Conservation (phyloP, 2,888 invertebrate species). For the Yponomeuta sedellus region DNA sequence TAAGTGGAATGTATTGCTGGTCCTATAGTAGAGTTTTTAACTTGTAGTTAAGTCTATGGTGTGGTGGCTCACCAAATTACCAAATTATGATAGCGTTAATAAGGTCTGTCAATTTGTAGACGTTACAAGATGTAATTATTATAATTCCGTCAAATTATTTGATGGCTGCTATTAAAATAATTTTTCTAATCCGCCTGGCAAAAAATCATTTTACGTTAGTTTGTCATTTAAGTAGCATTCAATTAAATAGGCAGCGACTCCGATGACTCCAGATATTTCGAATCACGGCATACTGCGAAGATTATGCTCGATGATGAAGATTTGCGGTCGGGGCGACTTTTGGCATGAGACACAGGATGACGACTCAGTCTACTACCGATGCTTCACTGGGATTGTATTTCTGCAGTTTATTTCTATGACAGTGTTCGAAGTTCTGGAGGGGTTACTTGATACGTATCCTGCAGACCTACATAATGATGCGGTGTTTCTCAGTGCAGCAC, state of each 20-base stretch:
- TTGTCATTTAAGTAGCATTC: not conserved
- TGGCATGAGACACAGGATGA: conserved; percentile 15
- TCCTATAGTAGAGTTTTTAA: too few species aligned
- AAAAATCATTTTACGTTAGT: not conserved
- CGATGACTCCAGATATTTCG: not conserved
- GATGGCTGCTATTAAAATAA: not conserved
- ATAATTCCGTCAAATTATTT: not conserved
- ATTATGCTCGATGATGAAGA: conserved; percentile 11
- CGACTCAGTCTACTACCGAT: not conserved
- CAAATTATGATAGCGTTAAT: too few species aligned
- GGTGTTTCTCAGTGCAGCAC: not conserved
- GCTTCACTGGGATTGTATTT: not conserved
- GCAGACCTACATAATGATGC: conserved; percentile 18
- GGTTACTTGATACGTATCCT: conserved; percentile 9
- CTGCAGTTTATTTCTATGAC: not conserved
- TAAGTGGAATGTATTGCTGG: too few species aligned
- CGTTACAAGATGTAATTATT: too few species aligned
- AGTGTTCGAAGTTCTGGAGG: conserved; percentile 6
- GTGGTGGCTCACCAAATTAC: too few species aligned
- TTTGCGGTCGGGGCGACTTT: conserved; percentile 10
- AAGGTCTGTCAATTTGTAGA: too few species aligned
- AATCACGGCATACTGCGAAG: conserved; percentile 5
- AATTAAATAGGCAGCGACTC: not conserved
- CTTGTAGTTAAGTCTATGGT: too few species aligned
- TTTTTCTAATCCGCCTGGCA: not conserved